These are phyloP conservation scores for Esox lucius DNA, from an alignment of 2,797 vertebrate species.

Conservation along the genomic window DNA sequence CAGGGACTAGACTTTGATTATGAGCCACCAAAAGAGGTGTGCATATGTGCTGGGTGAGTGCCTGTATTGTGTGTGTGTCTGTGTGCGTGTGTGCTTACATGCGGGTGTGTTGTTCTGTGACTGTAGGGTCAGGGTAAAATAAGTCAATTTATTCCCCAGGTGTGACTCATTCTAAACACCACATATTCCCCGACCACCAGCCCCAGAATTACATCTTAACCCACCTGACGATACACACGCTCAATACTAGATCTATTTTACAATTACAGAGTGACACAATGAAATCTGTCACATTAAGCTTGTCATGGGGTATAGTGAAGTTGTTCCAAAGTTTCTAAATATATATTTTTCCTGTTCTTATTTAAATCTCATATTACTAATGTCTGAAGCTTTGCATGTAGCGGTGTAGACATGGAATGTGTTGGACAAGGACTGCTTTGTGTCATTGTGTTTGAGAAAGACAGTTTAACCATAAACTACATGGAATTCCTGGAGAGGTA, in stretches of 20 bases:
- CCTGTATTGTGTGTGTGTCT: conserved; percentile 21
- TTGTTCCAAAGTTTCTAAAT: not conserved
- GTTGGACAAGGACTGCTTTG: too few species aligned
- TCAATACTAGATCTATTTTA: not conserved
- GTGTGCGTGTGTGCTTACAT: conserved; percentile 21
- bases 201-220: conserved; percentile 53
- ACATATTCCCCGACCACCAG: conserved; percentile 50
- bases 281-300: conserved; percentile 24
- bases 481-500: conserved; percentile 64
- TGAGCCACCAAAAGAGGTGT: conserved; percentile 72
- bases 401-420: too few species aligned
- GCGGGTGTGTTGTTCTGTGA: conserved; percentile 33
- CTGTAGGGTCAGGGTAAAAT: conserved; percentile 51
- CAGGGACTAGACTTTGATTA: conserved; percentile 78
- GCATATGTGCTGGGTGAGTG: conserved; percentile 24
- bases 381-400: too few species aligned
- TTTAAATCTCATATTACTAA: not conserved
- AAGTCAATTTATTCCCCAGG: conserved; percentile 44
- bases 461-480: conserved; percentile 47
- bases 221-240: conserved; percentile 43
- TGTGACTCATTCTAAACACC: conserved; percentile 42
- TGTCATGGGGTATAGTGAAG: conserved; percentile 22
- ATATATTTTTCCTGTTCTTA: conserved; percentile 4
- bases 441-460: conserved; percentile 49
- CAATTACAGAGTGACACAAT: conserved; percentile 15